Evolutionary conservation across 2,797 vertebrate species (phyloP).

Genomic region (Trachurus trachurus): DNA sequence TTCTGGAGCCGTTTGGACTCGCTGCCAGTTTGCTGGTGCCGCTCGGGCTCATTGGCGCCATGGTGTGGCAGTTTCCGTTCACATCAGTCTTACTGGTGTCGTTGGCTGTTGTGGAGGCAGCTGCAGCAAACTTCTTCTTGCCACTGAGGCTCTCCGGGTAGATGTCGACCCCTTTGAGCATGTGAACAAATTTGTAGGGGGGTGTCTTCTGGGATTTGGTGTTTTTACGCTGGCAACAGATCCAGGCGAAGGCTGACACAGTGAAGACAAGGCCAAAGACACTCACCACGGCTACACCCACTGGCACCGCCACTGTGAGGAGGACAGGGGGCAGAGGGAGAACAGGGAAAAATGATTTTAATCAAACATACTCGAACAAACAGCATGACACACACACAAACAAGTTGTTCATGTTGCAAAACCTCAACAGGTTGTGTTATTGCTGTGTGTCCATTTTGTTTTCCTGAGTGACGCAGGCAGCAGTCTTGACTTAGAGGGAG

Average conservation of each 20-base stretch:
- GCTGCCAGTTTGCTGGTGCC: slow-evolving; percentile 72
- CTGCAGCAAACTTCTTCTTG: slow-evolving; percentile 94
- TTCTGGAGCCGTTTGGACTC: slow-evolving; percentile 84
- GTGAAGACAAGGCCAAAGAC: slow-evolving; percentile 97
- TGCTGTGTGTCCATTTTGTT: slow-evolving; percentile 33
- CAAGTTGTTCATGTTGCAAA: background rate
- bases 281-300: slow-evolving; percentile 94
- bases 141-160: slow-evolving; percentile 95
- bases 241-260: slow-evolving; percentile 96
- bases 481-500: slow-evolving; percentile 59
- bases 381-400: background rate
- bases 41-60: slow-evolving; percentile 40
- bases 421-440: slow-evolving; percentile 24
- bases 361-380: slow-evolving; percentile 2
- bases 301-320: slow-evolving; percentile 91
- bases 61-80: slow-evolving; percentile 79
- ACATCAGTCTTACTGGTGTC: slow-evolving; percentile 79
- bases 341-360: background rate
- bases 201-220: slow-evolving; percentile 95
- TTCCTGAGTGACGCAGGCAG: slow-evolving; percentile 49
- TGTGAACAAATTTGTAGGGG: slow-evolving; percentile 98
- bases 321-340: slow-evolving; percentile 13
- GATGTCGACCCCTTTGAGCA: slow-evolving; percentile 98
- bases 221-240: slow-evolving; percentile 98
- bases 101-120: slow-evolving; percentile 77